Percentiles rank a stretch among this genome's conserved stretches.
Evolutionary conservation across 2,888 invertebrate species (phyloP).

Genomic region (Perizoma flavofasciatum): DNA sequence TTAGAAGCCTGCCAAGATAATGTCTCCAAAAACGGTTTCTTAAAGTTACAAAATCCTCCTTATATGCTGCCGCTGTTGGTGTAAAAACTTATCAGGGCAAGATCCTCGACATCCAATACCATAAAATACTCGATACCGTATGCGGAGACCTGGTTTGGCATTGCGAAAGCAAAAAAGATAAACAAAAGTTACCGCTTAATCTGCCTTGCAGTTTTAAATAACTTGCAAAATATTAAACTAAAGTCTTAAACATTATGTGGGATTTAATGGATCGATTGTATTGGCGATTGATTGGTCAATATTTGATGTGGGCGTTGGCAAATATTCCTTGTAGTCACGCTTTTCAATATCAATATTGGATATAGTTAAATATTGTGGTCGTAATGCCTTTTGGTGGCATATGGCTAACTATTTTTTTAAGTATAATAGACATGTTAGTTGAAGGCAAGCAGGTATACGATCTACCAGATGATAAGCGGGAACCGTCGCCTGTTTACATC

Average conservation of each 20-base stretch:
- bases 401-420: no score
- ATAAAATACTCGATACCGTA: slow-evolving; percentile 32
- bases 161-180: slow-evolving; percentile 47
- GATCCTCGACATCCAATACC: slow-evolving; percentile 8
- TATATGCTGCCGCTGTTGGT: slow-evolving; percentile 2
- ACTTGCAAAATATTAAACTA: not conserved
- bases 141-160: slow-evolving; percentile 42
- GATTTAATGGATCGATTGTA: slow-evolving; percentile 2
- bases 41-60: slow-evolving; percentile 7
- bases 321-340: no score
- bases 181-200: slow-evolving; percentile 40
- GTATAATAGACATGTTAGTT: no score
- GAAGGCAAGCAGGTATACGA: no score
- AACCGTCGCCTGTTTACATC: no score
- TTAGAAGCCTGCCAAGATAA: slow-evolving; percentile 5
- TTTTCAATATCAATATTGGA: no score
- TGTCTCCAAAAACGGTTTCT: slow-evolving; percentile 4
- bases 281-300: slow-evolving; percentile 6
- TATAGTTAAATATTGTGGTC: no score
- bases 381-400: no score
- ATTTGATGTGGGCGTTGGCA: not conserved
- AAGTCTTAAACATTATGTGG: not conserved
- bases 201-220: slow-evolving; percentile 8
- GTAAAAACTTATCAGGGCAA: slow-evolving; percentile 18
- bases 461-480: no score